Conservation (phyloP, 2,113 vertebrate species). For the Terrapene triunguis region DNA sequence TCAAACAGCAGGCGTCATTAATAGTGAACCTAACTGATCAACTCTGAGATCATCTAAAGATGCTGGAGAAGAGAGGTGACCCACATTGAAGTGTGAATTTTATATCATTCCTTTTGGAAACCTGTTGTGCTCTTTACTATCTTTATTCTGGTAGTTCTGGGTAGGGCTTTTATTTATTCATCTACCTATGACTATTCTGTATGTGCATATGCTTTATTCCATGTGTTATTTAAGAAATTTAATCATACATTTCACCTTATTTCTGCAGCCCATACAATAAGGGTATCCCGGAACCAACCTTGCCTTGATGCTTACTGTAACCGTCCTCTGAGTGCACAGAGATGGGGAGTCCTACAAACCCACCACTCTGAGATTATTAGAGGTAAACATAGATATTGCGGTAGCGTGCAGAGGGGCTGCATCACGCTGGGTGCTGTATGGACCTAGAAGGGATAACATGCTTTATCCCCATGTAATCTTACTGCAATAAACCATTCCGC, state of each 20-base stretch:
- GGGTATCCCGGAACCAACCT: slow-evolving; percentile 28
- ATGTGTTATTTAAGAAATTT: not conserved
- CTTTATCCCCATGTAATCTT: slow-evolving; percentile 17
- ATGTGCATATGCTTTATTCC: accelerated
- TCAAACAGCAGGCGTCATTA: not conserved
- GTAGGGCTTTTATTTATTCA: not conserved
- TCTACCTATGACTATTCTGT: not conserved
- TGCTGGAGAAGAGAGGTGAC: not conserved
- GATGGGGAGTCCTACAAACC: not conserved
- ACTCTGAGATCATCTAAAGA: slow-evolving; percentile 32
- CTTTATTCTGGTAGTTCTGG: not conserved
- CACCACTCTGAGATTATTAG: not conserved
- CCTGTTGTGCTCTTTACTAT: not conserved
- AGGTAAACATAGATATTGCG: not conserved
- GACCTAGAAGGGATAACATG: slow-evolving; percentile 56
- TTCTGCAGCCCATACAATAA: slow-evolving; percentile 13
- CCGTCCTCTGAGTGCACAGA: slow-evolving; percentile 31
- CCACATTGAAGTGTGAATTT: not conserved
- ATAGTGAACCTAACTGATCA: not conserved
- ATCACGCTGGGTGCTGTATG: slow-evolving; percentile 1
- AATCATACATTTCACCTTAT: slow-evolving; percentile 28
- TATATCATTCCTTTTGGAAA: slow-evolving; percentile 3
- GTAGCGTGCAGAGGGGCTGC: not conserved
- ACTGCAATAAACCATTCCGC: slow-evolving; percentile 30
- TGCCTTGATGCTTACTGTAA: slow-evolving; percentile 67